Conservation (phyloP, 1,140 invertebrate genomes). For the Acromyrmex heyeri region DNA sequence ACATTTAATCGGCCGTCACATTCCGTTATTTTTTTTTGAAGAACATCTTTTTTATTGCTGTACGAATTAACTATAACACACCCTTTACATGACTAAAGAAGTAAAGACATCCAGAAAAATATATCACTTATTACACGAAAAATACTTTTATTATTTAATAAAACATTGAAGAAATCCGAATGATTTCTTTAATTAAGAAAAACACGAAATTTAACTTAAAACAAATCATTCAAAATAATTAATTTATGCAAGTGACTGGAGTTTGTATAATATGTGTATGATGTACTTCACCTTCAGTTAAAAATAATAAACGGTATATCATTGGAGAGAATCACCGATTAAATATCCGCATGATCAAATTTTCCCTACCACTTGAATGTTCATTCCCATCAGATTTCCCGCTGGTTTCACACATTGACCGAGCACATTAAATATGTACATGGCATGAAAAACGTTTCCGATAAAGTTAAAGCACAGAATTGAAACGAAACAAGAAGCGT, state of each 20-base stretch:
- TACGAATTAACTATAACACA: not conserved
- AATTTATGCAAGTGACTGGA: not conserved
- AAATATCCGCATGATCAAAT: conserved; percentile 13
- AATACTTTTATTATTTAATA: not conserved
- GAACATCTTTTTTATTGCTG: not conserved
- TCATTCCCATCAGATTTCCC: not conserved
- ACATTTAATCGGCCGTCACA: not conserved
- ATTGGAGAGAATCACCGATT: not conserved
- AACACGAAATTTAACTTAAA: not conserved
- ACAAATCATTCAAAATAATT: not conserved
- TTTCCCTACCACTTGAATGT: not conserved
- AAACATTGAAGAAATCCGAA: not conserved
- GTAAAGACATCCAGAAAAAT: not conserved
- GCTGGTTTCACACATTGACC: not conserved
- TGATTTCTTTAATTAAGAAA: not conserved
- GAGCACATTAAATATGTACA: conserved; percentile 25
- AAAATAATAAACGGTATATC: not conserved
- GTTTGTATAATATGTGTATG: not conserved
- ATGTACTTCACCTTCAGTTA: not conserved
- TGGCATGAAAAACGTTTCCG: conserved; percentile 33
- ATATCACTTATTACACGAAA: not conserved
- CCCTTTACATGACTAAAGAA: not conserved
- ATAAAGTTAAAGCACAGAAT: conserved; percentile 32
- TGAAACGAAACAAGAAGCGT: conserved; percentile 21
- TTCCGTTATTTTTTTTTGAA: not conserved